Evolutionary conservation across 2,113 vertebrate genomes (phyloP), one percentile per base, ranked within the genome.

Genomic region (Globicephala melas): DNA sequence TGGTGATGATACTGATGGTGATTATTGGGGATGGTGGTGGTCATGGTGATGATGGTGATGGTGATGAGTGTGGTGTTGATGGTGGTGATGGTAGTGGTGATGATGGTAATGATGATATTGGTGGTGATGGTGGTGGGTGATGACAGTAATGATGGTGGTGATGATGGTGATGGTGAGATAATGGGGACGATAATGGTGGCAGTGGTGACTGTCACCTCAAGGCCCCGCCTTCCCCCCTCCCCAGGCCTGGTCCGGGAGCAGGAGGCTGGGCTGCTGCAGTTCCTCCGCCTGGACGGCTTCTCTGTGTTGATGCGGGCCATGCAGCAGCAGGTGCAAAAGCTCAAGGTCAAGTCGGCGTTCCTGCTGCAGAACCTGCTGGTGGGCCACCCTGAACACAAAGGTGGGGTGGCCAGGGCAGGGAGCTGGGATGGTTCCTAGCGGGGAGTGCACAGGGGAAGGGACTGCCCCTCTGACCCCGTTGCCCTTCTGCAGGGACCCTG

Each of bases 301-400:
- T 99, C 99, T 0, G 99, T 99, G 95, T 97, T 99, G 92, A 99
- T 99, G 99, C 98, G 99, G 65, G 99, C 99, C 88, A 99, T 99
- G 99, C 99, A 99, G 98, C 99, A 99, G 3, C 98, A 99, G 33
- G 98, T 99, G 17, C 98, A 99, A 98, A 99, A 99, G 95, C 98
- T 99, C 90, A 98, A 99, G 84, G 99, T 99, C 88, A 99, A 99
- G 97, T 99, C 99, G 0, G 99, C 99, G 0, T 99, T 99, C 94
- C 98, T 99, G 82, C 98, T 99, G 85, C 99, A 99, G 93, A 99
- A 99, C 97, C 98, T 99, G 88, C 98, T 99, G 87, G 98, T 97
- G 31, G 98, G 99, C 86, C 98, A 99, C 95, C 99, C 99, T 0
- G 99, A 99, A 25, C 99, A 99, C 93, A 99, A 99, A 99, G 99